These are phyloP conservation scores for Nomia melanderi DNA, from an alignment of 1,140 invertebrate species.

Conservation along the genomic window DNA sequence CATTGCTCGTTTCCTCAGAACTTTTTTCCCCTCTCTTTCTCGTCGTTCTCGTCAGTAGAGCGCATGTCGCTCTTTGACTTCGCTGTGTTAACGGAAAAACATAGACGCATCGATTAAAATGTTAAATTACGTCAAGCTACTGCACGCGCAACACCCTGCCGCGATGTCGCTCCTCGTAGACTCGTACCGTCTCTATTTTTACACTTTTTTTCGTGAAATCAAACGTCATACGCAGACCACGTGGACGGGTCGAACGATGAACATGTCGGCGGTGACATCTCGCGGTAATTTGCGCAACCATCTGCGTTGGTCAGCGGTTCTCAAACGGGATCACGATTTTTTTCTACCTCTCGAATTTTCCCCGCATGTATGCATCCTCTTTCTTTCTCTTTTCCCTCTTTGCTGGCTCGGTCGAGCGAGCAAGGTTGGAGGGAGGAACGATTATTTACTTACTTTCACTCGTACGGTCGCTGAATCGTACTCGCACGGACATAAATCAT, in stretches of 20 bases:
- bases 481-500: conserved; percentile 47
- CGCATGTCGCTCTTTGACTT: conserved; percentile 20
- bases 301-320: conserved; percentile 13
- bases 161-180: neutral
- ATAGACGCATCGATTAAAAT: conserved; percentile 41
- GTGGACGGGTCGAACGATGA: conserved; percentile 62
- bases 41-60: conserved; percentile 10
- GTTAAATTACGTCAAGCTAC: conserved; percentile 20
- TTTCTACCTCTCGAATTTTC: conserved; percentile 11
- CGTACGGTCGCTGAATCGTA: conserved; percentile 34
- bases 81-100: conserved; percentile 22
- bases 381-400: neutral
- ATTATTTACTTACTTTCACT: conserved; percentile 76
- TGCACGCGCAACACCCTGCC: conserved; percentile 6
- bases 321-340: conserved; percentile 6
- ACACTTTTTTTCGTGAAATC: conserved; percentile 43
- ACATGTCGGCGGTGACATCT: conserved; percentile 68
- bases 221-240: conserved; percentile 70
- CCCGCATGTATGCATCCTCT: too few relatives aligned
- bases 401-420: neutral
- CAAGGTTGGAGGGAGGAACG: conserved; percentile 55
- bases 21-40: conserved; percentile 12
- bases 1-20: conserved; percentile 41
- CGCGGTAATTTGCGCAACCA: conserved; percentile 44
- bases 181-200: conserved; percentile 23